Evolutionary conservation across 2,888 invertebrate species (phyloP).

Genomic region (Globia sparganii): DNA sequence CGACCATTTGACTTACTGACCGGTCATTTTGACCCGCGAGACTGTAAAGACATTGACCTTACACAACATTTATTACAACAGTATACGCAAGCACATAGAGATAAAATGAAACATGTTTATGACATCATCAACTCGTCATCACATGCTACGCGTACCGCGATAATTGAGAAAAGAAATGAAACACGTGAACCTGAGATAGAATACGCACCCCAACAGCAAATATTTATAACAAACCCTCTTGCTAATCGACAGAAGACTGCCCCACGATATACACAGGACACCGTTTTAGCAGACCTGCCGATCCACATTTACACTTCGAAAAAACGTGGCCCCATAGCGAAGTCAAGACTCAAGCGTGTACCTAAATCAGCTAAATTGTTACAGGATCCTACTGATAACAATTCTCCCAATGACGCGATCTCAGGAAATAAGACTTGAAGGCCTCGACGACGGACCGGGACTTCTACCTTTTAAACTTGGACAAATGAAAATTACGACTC

Average conservation of each 20-base stretch:
- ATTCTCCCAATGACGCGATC: background rate
- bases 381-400: constrained; percentile 8
- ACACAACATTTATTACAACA: background rate
- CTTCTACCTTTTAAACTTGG: background rate
- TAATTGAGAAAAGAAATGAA: background rate
- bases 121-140: background rate
- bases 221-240: background rate
- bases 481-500: constrained; percentile 2
- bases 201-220: background rate
- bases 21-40: background rate
- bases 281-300: background rate
- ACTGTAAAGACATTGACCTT: background rate
- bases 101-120: background rate
- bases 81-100: background rate
- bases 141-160: background rate
- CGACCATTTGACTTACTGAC: background rate
- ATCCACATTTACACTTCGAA: background rate
- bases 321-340: constrained; percentile 8
- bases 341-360: background rate
- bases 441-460: background rate
- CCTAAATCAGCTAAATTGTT: background rate
- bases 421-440: background rate
- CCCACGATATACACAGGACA: background rate
- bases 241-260: background rate
- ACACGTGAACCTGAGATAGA: background rate